A percentile compares a stretch with the other conserved stretches of the same genome.
These are phyloP conservation scores for Prionailurus viverrinus DNA, from an alignment of 2,113 vertebrate genomes.

Conservation along the genomic window DNA sequence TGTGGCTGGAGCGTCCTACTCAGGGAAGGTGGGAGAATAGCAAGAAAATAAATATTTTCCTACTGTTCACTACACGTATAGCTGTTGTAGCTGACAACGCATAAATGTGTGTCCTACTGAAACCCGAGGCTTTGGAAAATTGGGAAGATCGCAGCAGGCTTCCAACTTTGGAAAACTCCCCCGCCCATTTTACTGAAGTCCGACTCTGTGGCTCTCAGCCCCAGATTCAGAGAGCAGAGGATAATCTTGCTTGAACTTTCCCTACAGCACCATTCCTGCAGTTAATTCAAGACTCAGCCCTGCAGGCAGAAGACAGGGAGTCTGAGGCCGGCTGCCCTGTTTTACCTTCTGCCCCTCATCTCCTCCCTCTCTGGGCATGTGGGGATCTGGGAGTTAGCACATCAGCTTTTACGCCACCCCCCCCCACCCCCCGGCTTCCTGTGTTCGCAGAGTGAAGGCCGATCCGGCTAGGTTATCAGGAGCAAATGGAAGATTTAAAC, in stretches of 20 bases:
- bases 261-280: neutral
- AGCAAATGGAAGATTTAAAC: neutral
- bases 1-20: neutral
- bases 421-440: neutral
- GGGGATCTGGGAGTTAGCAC: neutral
- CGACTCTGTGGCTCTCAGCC: neutral
- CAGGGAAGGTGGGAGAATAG: neutral
- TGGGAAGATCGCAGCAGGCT: neutral
- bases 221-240: neutral
- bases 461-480: neutral
- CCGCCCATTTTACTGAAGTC: neutral
- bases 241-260: neutral
- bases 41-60: conserved; percentile 5
- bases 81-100: neutral
- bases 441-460: neutral
- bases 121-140: neutral
- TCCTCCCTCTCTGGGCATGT: neutral
- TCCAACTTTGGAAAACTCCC: neutral
- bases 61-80: neutral
- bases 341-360: neutral
- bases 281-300: neutral
- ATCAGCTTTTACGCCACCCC: neutral
- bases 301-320: neutral
- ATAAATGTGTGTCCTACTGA: neutral
- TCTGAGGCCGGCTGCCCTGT: neutral